Evolutionary conservation across 2,888 invertebrate genomes (phyloP).

Genomic region (Priocnemis perturbator): DNA sequence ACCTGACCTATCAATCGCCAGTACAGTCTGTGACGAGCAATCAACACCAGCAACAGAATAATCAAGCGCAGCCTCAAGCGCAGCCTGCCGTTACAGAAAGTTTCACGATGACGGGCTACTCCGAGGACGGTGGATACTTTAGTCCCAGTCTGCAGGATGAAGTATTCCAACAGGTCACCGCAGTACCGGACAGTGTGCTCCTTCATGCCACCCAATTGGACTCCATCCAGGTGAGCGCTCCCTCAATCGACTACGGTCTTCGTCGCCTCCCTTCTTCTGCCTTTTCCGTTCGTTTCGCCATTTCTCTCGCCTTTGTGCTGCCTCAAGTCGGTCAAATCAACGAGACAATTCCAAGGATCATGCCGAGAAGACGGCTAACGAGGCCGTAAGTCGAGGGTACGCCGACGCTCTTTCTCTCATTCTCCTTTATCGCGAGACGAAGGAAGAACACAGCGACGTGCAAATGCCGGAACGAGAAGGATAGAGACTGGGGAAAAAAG

Average conservation of each 20-base stretch:
- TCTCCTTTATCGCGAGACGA: not conserved
- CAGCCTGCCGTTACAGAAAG: conserved; percentile 68
- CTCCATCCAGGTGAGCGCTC: conserved; percentile 72
- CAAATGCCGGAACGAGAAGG: conserved; percentile 12
- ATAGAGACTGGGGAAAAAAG: conserved; percentile 18
- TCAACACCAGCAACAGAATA: conserved; percentile 60
- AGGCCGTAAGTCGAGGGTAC: not conserved
- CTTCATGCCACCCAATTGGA: conserved; percentile 81
- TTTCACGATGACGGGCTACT: conserved; percentile 73
- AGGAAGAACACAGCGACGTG: conserved; percentile 5
- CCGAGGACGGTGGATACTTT: conserved; percentile 74
- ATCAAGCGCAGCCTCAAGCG: conserved; percentile 61
- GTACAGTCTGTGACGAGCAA: conserved; percentile 49
- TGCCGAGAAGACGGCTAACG: not conserved
- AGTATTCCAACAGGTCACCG: conserved; percentile 82
- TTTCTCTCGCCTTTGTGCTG: not conserved
- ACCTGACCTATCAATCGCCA: conserved; percentile 71
- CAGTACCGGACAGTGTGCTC: conserved; percentile 81
- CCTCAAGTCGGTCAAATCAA: not conserved
- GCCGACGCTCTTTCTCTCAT: not conserved
- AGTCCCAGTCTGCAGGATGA: conserved; percentile 81
- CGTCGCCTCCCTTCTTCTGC: not conserved
- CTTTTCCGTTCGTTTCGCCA: not conserved
- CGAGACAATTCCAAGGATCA: not conserved
- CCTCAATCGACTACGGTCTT: not conserved